Percentiles rank a stretch among this genome's conserved stretches.
phyloP scores from a whole-genome alignment of 2,797 vertebrate species.

The Pelochelys cantorii region DNA sequence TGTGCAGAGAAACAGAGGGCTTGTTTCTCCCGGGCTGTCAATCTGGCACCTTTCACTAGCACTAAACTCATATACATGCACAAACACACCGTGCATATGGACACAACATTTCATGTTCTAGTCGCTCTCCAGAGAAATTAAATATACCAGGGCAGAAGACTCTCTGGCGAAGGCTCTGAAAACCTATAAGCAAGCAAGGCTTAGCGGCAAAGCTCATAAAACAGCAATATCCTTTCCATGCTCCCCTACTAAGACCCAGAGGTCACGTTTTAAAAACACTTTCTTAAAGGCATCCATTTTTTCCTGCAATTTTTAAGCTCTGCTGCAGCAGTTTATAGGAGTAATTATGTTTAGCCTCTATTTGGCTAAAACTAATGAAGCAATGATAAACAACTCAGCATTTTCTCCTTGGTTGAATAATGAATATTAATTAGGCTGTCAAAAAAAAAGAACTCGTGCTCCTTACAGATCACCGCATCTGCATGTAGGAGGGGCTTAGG shows the following conservation, averaged over 20 bases:
- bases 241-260: not conserved
- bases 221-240: not conserved
- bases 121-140: too few relatives aligned
- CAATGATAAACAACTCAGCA: slow-evolving; percentile 78
- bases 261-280: not conserved
- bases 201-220: not conserved
- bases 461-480: not conserved
- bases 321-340: slow-evolving; percentile 70
- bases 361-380: slow-evolving; percentile 83
- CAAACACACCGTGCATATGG: not conserved
- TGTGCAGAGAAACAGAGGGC: not conserved
- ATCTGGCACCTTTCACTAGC: not conserved
- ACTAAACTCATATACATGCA: not conserved
- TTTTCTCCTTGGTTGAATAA: slow-evolving; percentile 75
- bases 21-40: not conserved
- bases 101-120: not conserved
- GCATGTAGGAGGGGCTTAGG: rapidly evolving
- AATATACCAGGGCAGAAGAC: not conserved
- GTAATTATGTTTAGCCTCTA: slow-evolving; percentile 78
- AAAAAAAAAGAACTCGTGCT: slow-evolving; percentile 51
- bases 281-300: slow-evolving; percentile 14
- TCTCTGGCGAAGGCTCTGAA: not conserved
- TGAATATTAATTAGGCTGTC: slow-evolving; percentile 82
- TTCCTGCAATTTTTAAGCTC: slow-evolving; percentile 37
- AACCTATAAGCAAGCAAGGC: not conserved